These are phyloP conservation scores for Echinops telfairi DNA, from an alignment of 2,113 vertebrate species.

Conservation along the genomic window DNA sequence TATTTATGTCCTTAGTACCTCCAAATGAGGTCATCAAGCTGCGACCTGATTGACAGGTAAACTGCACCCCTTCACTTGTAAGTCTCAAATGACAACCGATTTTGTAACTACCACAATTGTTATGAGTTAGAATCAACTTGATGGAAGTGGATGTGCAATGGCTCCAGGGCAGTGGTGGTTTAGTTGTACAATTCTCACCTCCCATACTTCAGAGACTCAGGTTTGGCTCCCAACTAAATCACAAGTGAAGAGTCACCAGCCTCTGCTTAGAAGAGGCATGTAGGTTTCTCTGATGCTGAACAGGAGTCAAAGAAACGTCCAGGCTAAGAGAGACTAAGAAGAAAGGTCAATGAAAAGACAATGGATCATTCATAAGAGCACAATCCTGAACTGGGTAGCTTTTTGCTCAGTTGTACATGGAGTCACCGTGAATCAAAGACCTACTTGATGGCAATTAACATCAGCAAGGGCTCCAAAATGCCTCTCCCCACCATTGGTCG, in stretches of 20 bases:
- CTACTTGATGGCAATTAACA: background rate
- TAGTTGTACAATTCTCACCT: background rate
- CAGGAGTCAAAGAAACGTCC: background rate
- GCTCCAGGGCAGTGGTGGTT: background rate
- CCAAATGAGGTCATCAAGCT: too few species aligned
- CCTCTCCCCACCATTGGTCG: background rate
- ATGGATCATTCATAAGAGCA: background rate
- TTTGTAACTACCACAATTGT: too few species aligned
- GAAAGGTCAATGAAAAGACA: background rate
- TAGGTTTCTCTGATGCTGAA: background rate
- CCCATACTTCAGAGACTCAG: background rate
- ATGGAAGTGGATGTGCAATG: background rate
- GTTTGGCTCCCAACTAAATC: background rate
- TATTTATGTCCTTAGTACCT: too few species aligned
- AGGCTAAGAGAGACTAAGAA: background rate
- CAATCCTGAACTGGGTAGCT: background rate
- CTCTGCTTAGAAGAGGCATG: background rate
- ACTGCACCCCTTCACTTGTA: too few species aligned
- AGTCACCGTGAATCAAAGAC: background rate
- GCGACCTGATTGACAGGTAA: too few species aligned
- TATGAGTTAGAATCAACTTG: too few species aligned
- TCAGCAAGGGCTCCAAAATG: background rate
- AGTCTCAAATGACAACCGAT: too few species aligned
- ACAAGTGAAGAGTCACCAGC: background rate
- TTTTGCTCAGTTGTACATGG: background rate